Evolutionary conservation across 2,797 vertebrate species (phyloP).

Genomic region (Alcedo quadribrachys): DNA sequence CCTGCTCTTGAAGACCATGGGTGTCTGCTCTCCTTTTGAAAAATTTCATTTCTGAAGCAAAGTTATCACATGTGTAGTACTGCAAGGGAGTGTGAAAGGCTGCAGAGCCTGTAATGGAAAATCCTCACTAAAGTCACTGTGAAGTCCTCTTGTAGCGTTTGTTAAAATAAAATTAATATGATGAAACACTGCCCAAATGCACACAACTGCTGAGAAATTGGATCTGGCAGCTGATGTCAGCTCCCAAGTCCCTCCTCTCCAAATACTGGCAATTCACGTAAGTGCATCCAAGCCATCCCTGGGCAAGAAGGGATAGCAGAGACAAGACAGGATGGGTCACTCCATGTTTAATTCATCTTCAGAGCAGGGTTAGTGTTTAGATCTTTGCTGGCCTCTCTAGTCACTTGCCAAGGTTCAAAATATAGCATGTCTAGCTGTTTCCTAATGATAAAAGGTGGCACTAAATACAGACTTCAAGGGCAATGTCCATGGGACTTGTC

Average conservation of each 20-base stretch:
- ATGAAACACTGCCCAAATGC: conserved; percentile 28
- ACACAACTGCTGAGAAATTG: conserved; percentile 28
- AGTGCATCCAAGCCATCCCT: not conserved
- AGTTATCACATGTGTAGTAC: not conserved
- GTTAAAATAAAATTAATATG: conserved; percentile 23
- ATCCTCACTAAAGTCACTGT: not conserved
- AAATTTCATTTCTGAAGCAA: not conserved
- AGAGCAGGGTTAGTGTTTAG: not conserved
- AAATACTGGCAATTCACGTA: not conserved
- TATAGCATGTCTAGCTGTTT: not conserved
- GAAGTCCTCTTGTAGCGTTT: not conserved
- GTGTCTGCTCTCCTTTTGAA: not conserved
- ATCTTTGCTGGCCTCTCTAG: not conserved
- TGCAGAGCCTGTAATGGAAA: conserved; percentile 43
- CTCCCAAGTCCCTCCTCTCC: not conserved
- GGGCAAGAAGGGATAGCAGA: not conserved
- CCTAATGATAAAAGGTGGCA: not conserved
- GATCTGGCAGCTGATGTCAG: not conserved
- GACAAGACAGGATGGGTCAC: not conserved
- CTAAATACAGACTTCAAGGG: not conserved
- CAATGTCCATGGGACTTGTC: not conserved
- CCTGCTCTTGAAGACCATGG: not conserved
- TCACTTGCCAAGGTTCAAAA: not conserved
- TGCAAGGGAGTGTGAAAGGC: not conserved
- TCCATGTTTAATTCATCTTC: not conserved